Evolutionary conservation across 2,797 vertebrate genomes (phyloP).

Genomic region (Muraenolepis orangiensis): DNA sequence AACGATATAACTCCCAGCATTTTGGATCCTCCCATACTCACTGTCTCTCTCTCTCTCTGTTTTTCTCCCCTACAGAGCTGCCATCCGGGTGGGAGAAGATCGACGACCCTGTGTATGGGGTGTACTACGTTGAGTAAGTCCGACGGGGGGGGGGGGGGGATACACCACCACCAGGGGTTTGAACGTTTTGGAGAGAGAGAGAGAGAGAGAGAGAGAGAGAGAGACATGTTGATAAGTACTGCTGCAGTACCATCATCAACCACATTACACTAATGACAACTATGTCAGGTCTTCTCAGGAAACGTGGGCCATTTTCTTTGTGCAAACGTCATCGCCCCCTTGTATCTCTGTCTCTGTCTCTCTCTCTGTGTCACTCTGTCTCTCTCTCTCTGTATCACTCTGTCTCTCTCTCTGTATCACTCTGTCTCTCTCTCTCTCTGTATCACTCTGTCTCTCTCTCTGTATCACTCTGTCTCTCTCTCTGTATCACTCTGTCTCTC

Average conservation of each 20-base stretch:
- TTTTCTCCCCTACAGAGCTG: constrained; percentile 77
- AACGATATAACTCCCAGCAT: constrained; percentile 21
- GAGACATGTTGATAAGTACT: background rate
- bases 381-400: background rate
- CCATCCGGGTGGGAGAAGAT: constrained; percentile 99
- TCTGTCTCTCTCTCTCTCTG: constrained; percentile 2
- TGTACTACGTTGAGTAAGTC: constrained; percentile 99
- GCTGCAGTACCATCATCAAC: background rate
- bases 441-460: background rate
- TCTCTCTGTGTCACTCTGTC: constrained; percentile 1
- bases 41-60: constrained; percentile 27
- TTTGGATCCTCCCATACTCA: constrained; percentile 20
- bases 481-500: constrained; percentile 5
- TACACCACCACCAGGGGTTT: constrained; percentile 12
- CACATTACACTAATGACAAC: background rate
- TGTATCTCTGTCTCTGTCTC: constrained; percentile 4
- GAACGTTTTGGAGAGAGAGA: too few relatives aligned
- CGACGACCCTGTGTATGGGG: constrained; percentile 96
- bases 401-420: background rate
- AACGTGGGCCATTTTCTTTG: constrained; percentile 56
- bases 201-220: background rate
- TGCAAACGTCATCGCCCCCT: constrained; percentile 40
- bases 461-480: constrained; percentile 6
- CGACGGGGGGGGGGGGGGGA: background rate
- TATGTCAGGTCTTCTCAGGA: background rate